Base-by-base conservation (phyloP, 37 sponge, comb jelly and placozoan genomes). In the Ephydatia muelleri region DNA sequence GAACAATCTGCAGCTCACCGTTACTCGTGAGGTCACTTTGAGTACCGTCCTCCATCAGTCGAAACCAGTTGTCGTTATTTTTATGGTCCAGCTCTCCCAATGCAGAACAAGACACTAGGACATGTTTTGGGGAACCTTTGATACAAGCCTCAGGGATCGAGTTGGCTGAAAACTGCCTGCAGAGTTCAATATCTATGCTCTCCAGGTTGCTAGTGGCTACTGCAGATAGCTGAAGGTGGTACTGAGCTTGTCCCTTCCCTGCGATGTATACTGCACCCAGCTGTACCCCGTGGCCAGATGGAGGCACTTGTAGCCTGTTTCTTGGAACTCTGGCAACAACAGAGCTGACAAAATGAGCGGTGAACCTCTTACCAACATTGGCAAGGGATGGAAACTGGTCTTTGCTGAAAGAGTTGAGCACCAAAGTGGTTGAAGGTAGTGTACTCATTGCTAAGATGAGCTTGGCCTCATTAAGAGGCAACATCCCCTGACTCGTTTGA, bases 221-320 rank as follows among this genome's bases (percentile, higher is more conserved):
- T 25, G 83, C 89, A 38, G 80, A 37, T 3, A 88, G 70, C 39
- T 88, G 89, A 48, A 88, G 68, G 35, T 88, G 89, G 38, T 34
- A 88, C 66, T 88, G 89, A 23, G 29, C 31, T 23, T 13, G 22
- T 12, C 83, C 65, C 32, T 32, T 31, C 47, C 89, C 89, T 3
- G 80, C 80, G 11, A 88, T 29, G 33, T 88, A 88, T 22, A 83
- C 39, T 16, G 89, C 84, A 73, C 74, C 84, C 79, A 88, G 77
- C 71, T 88, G 57, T 25, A 88, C 23, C 30, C 35, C 29, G 9
- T 57, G 57, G 1, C 57, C 43, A 16, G 57, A 11, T 57, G 57
- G 57, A 1, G 16, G 57, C 19, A 13, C 57, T 16, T 19, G 57
- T 5, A 57, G 57, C 12, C 19, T 21, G 16, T 21, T 57, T 71